Conservation (phyloP, 2,797 vertebrate genomes). For the Onychomys arenicola region DNA sequence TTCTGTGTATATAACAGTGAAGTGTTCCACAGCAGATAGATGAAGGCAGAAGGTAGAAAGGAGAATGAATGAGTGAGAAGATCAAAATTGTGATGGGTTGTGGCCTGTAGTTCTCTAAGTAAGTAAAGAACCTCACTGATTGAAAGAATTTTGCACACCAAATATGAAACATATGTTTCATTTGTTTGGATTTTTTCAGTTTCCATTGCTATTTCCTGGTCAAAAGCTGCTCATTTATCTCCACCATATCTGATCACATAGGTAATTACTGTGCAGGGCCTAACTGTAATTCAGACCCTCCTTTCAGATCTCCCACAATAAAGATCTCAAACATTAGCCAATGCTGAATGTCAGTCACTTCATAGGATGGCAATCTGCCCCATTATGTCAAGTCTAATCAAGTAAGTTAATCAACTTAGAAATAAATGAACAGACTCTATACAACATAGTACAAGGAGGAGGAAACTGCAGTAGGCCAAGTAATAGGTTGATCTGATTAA, state of each 20-base stretch:
- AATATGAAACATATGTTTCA: slow-evolving; percentile 63
- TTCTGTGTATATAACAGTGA: slow-evolving; percentile 69
- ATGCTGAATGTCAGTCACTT: not conserved
- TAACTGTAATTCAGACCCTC: slow-evolving; percentile 20
- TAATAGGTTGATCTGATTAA: not conserved
- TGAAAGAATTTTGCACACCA: slow-evolving; percentile 54
- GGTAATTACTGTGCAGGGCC: slow-evolving; percentile 45
- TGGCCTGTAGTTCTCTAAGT: slow-evolving; percentile 46
- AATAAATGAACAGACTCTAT: not conserved
- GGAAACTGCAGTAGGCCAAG: not conserved
- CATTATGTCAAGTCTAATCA: slow-evolving; percentile 7
- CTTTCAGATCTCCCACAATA: slow-evolving; percentile 23
- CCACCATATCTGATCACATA: slow-evolving; percentile 60
- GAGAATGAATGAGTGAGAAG: slow-evolving; percentile 37
- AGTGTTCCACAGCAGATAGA: slow-evolving; percentile 46
- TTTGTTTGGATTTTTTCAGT: too few species aligned
- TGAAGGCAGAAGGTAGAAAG: slow-evolving; percentile 53
- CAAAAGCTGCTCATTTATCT: slow-evolving; percentile 72
- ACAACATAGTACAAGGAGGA: not conserved
- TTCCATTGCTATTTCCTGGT: slow-evolving; percentile 57
- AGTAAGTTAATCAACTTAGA: slow-evolving; percentile 35
- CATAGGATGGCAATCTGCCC: not conserved
- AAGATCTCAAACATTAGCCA: slow-evolving; percentile 11
- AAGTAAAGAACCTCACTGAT: slow-evolving; percentile 66
- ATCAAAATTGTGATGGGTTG: slow-evolving; percentile 24